Evolutionary conservation across 2,113 vertebrate species (phyloP).

Genomic region (Dendropsophus ebraccatus): DNA sequence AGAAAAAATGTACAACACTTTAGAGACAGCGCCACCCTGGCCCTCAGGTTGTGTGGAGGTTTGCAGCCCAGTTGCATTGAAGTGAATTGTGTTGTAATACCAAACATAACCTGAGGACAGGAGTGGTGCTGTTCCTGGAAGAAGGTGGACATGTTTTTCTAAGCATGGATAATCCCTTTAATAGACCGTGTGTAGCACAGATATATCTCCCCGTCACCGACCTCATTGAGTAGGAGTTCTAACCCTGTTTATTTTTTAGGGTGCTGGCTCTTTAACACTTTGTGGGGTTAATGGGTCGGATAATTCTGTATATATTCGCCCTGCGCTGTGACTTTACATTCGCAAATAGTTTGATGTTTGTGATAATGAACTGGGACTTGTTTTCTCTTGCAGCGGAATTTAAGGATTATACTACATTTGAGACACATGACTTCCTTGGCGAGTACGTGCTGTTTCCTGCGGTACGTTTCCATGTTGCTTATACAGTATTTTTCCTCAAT

Average conservation of each 20-base stretch:
- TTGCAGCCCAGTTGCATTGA: too few species aligned
- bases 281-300: background rate
- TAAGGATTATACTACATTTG: constrained; percentile 90
- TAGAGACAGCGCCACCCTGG: too few species aligned
- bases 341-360: constrained; percentile 9
- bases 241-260: background rate
- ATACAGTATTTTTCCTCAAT: background rate
- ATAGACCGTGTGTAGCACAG: too few species aligned
- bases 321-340: background rate
- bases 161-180: too few species aligned
- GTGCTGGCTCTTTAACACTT: background rate
- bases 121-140: too few species aligned
- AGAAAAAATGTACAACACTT: too few species aligned
- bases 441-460: constrained; percentile 95
- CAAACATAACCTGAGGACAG: background rate
- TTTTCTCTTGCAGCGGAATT: constrained; percentile 84
- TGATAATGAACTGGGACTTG: background rate
- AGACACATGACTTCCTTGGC: constrained; percentile 94
- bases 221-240: background rate
- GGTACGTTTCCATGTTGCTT: constrained; percentile 77
- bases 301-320: background rate
- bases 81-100: too few species aligned
- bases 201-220: too few species aligned
- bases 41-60: too few species aligned
- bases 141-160: too few species aligned